These are phyloP conservation scores for Brachyhypopomus gauderio DNA, from an alignment of 2,113 vertebrate species.

Conservation along the genomic window DNA sequence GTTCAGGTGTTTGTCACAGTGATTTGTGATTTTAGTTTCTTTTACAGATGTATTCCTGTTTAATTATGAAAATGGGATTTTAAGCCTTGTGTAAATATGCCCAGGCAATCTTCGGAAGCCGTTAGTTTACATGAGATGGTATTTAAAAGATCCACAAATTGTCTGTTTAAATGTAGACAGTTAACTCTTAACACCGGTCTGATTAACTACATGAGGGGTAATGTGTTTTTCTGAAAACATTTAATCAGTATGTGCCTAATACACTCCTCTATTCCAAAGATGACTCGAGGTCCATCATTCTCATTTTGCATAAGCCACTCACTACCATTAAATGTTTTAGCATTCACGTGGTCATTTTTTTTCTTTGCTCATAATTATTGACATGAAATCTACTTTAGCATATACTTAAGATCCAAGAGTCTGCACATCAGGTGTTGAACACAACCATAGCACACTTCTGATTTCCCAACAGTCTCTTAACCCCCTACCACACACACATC, in stretches of 20 bases:
- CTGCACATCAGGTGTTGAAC: not conserved
- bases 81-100: slow-evolving; percentile 35
- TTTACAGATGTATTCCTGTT: not conserved
- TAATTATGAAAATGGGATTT: slow-evolving; percentile 13
- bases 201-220: not conserved
- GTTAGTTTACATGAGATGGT: not conserved
- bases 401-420: not conserved
- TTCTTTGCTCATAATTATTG: not conserved
- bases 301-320: not conserved
- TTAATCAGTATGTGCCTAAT: slow-evolving; percentile 46
- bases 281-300: not conserved
- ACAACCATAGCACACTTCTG: not conserved
- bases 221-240: not conserved
- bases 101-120: not conserved
- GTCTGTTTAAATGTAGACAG: not conserved
- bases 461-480: too few relatives aligned
- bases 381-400: not conserved
- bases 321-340: not conserved
- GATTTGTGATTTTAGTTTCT: not conserved
- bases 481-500: not conserved
- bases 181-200: not conserved
- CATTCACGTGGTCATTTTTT: not conserved
- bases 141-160: not conserved
- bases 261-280: slow-evolving; percentile 48
- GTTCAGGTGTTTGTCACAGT: slow-evolving; percentile 29